These are phyloP conservation scores for Hyperopisus bebe DNA, from an alignment of 2,113 vertebrate species.

Conservation along the genomic window DNA sequence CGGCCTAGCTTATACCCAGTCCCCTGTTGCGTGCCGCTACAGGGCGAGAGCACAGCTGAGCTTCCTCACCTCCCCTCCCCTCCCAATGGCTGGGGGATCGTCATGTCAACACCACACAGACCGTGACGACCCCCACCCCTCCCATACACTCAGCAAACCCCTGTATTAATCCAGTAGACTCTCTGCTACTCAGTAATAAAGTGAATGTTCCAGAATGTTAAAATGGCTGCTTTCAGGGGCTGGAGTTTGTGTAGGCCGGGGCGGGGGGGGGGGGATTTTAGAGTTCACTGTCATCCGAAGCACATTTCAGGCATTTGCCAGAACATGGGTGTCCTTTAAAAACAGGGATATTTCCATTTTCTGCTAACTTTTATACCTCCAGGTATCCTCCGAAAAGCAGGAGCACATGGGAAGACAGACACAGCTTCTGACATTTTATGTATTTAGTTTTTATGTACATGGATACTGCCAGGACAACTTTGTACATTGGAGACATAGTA, in stretches of 20 bases:
- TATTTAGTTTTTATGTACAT: slow-evolving; percentile 78
- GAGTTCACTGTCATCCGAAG: background rate
- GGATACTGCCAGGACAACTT: slow-evolving; percentile 79
- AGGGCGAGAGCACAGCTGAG: background rate
- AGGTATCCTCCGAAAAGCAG: background rate
- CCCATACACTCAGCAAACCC: background rate
- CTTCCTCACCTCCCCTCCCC: background rate
- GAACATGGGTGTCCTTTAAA: background rate
- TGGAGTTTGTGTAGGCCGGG: background rate
- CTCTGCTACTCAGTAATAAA: slow-evolving; percentile 34
- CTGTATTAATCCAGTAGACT: slow-evolving; percentile 44
- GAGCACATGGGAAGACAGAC: slow-evolving; percentile 41
- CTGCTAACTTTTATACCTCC: background rate
- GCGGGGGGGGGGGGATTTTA: background rate
- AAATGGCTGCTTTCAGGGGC: background rate
- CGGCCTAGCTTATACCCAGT: background rate
- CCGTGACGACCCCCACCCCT: background rate
- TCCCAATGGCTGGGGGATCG: background rate
- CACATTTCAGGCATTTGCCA: background rate
- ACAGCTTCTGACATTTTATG: slow-evolving; percentile 64
- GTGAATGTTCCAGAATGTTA: background rate
- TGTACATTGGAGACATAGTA: slow-evolving; percentile 89
- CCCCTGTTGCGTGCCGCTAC: background rate
- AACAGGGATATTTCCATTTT: background rate
- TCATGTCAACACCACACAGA: background rate